Percentiles rank a stretch among this genome's conserved stretches.
These are phyloP conservation scores for Siniperca knerii DNA, from an alignment of 2,113 vertebrate genomes.

Conservation along the genomic window DNA sequence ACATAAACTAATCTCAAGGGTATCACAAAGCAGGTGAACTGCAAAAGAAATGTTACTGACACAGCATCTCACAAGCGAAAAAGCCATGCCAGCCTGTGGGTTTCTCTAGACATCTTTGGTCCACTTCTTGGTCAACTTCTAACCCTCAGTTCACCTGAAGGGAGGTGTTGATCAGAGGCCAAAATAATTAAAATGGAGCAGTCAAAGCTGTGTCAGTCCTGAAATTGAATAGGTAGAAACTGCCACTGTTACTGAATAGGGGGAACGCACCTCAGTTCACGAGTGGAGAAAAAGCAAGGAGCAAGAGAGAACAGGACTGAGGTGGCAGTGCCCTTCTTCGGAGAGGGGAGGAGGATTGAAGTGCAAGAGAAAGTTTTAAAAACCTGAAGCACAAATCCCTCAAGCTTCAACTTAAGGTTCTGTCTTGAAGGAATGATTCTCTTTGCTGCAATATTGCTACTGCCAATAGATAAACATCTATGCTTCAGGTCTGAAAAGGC, in stretches of 20 bases:
- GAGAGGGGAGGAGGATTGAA: constrained; percentile 21
- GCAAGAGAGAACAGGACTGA: constrained; percentile 11
- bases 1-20: neutral
- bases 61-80: neutral
- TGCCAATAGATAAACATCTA: constrained; percentile 26
- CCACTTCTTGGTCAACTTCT: neutral
- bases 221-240: neutral
- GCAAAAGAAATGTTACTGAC: neutral
- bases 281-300: neutral
- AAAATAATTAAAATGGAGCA: neutral
- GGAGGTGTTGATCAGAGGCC: constrained; percentile 12
- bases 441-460: constrained; percentile 41
- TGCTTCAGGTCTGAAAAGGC: constrained; percentile 35
- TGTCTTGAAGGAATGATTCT: constrained; percentile 51
- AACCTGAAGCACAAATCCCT: constrained; percentile 48
- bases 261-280: neutral
- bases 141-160: neutral
- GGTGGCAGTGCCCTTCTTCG: constrained; percentile 14
- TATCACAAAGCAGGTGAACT: neutral
- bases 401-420: constrained; percentile 61
- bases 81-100: neutral
- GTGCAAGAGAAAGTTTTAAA: constrained; percentile 39
- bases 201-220: constrained; percentile 11
- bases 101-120: neutral
- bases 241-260: constrained; percentile 2